Conservation (phyloP, 2,113 vertebrate genomes). For the Oncorhynchus nerka region DNA sequence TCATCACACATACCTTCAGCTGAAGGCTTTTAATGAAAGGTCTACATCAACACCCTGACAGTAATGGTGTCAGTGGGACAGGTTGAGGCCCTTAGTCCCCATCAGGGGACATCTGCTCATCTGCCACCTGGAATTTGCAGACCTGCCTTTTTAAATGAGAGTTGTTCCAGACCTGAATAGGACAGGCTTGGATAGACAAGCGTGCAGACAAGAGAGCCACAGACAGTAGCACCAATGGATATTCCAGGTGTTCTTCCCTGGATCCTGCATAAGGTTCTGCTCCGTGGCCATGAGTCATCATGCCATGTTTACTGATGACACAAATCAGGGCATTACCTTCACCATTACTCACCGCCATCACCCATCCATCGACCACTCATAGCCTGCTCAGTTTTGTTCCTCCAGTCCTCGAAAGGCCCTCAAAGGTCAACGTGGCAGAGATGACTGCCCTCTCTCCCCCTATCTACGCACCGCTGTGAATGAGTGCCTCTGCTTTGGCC, state of each 20-base stretch:
- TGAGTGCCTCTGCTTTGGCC: constrained; percentile 55
- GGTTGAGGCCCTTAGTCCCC: constrained; percentile 62
- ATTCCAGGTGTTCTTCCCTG: neutral
- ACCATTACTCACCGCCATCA: constrained; percentile 44
- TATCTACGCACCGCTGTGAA: constrained; percentile 41
- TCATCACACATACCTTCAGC: constrained; percentile 3
- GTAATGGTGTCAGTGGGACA: constrained; percentile 59
- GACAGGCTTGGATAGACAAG: constrained; percentile 3
- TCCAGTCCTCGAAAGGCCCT: constrained; percentile 51
- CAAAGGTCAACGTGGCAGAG: constrained; percentile 59
- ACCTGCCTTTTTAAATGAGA: constrained; percentile 54
- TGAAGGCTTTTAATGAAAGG: constrained; percentile 68
- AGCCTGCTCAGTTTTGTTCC: constrained; percentile 8
- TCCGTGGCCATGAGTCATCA: constrained; percentile 33
- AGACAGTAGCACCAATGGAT: neutral
- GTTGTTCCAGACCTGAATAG: constrained; percentile 44
- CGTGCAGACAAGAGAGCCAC: too few relatives aligned
- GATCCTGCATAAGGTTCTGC: constrained; percentile 21
- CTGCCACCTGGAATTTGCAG: constrained; percentile 60
- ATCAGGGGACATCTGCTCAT: constrained; percentile 34
- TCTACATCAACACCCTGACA: constrained; percentile 74
- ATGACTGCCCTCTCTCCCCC: constrained; percentile 29
- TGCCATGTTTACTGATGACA: constrained; percentile 51
- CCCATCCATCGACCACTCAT: constrained; percentile 32
- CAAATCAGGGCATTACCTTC: constrained; percentile 56